Conservation (phyloP, 2,888 invertebrate species). For the Cotesia congregata region DNA sequence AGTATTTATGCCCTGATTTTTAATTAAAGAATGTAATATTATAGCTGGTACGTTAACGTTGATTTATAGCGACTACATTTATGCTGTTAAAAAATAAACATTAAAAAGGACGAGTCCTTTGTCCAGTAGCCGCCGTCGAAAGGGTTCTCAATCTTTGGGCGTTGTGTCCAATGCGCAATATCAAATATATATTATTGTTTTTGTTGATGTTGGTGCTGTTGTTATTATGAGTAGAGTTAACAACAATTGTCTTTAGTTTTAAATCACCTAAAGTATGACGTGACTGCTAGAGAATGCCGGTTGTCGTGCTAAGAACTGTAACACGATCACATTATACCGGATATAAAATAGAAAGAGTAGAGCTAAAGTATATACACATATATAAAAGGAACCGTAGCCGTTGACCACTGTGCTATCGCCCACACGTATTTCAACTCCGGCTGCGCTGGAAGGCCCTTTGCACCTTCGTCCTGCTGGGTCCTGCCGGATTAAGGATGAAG, state of each 20-base stretch:
- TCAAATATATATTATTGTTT: neutral
- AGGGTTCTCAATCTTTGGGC: slow-evolving; percentile 48
- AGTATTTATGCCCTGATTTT: slow-evolving; percentile 60
- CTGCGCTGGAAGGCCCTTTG: neutral
- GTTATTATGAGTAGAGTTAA: neutral
- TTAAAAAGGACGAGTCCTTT: slow-evolving; percentile 48
- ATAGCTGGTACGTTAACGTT: slow-evolving; percentile 54
- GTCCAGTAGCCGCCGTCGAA: slow-evolving; percentile 47
- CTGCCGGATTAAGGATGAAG: slow-evolving; percentile 40
- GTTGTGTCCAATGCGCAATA: neutral
- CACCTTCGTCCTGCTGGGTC: slow-evolving; percentile 27
- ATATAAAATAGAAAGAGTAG: slow-evolving; percentile 2
- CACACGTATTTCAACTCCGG: slow-evolving; percentile 21
- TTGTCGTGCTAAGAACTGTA: neutral
- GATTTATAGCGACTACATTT: slow-evolving; percentile 56
- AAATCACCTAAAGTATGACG: neutral
- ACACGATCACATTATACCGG: slow-evolving; percentile 3
- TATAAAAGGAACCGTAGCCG: neutral
- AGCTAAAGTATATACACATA: neutral
- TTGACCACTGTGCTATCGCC: neutral
- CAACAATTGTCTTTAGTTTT: slow-evolving; percentile 3
- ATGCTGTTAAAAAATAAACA: slow-evolving; percentile 41
- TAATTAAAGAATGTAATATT: slow-evolving; percentile 64
- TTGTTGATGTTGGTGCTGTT: neutral
- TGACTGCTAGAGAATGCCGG: neutral